Evolutionary conservation across 2,113 vertebrate genomes (phyloP).

Genomic region (Boleophthalmus pectinirostris): DNA sequence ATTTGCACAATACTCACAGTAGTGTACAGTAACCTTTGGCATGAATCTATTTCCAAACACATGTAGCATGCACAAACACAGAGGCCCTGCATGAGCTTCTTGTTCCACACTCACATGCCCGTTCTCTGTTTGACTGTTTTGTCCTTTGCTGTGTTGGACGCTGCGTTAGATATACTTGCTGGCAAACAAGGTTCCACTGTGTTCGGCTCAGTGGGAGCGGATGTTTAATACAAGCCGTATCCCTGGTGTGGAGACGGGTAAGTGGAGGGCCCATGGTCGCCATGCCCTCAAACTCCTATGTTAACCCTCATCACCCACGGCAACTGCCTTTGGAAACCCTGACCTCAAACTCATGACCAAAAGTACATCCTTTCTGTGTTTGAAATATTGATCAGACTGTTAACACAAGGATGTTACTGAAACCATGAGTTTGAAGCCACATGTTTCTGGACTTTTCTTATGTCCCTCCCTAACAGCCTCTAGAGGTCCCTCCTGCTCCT

Average conservation of each 20-base stretch:
- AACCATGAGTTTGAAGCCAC: constrained; percentile 36
- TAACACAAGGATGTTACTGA: constrained; percentile 52
- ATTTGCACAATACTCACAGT: constrained; percentile 6
- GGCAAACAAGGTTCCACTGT: constrained; percentile 92
- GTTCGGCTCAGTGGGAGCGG: constrained; percentile 96
- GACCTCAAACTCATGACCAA: constrained; percentile 47
- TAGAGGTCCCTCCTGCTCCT: constrained; percentile 27
- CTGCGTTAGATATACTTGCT: constrained; percentile 88
- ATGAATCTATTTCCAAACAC: background rate
- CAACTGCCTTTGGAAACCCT: constrained; percentile 52
- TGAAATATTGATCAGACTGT: background rate
- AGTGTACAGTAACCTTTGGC: constrained; percentile 1
- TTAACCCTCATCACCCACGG: constrained; percentile 32
- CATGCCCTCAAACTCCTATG: constrained; percentile 37
- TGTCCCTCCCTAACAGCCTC: constrained; percentile 35
- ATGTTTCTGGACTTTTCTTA: constrained; percentile 57
- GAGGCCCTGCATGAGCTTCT: constrained; percentile 44
- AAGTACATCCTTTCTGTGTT: constrained; percentile 42
- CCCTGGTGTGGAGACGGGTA: constrained; percentile 92
- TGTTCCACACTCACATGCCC: constrained; percentile 59
- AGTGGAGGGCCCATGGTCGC: constrained; percentile 58
- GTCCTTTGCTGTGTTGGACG: constrained; percentile 60
- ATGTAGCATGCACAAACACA: constrained; percentile 21
- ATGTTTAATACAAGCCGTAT: constrained; percentile 94
- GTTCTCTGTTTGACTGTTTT: constrained; percentile 76